phyloP scores from a whole-genome alignment of 2,888 invertebrate species.

The Phragmatobia fuliginosa region DNA sequence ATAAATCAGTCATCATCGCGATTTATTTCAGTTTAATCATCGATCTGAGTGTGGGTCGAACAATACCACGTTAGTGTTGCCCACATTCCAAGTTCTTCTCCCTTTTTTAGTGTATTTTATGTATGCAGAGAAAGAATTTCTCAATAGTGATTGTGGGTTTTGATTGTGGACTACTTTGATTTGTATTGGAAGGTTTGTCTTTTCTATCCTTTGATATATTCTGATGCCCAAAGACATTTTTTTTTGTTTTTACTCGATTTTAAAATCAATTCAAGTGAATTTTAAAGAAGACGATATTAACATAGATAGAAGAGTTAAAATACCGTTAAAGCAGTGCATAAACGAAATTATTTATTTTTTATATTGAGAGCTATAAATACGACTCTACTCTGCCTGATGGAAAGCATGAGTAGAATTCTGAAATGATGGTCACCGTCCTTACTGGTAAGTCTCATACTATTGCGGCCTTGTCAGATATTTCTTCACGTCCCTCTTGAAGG shows the following conservation, averaged over 20 bases:
- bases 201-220: background rate
- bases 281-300: background rate
- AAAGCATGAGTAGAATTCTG: too few relatives aligned
- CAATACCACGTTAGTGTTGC: slow-evolving; percentile 54
- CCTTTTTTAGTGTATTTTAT: slow-evolving; percentile 41
- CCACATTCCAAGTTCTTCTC: slow-evolving; percentile 22
- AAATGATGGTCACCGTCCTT: too few relatives aligned
- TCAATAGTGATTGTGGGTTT: slow-evolving; percentile 16
- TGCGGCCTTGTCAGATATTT: too few relatives aligned
- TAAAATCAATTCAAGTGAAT: background rate
- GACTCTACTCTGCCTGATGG: too few relatives aligned
- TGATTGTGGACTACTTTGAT: slow-evolving; percentile 5
- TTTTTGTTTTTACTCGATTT: background rate
- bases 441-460: too few relatives aligned
- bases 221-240: background rate
- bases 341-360: too few relatives aligned
- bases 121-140: slow-evolving; percentile 22
- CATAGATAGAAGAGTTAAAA: background rate
- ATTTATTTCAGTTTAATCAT: slow-evolving; percentile 57
- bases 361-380: too few relatives aligned
- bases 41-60: slow-evolving; percentile 69
- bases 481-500: too few relatives aligned
- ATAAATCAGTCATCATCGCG: slow-evolving; percentile 58
- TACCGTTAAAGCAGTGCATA: background rate
- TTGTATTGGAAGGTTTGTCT: background rate